Percentiles rank a stretch among this genome's conserved stretches.
Evolutionary conservation across 2,888 invertebrate species (phyloP).

Genomic region (Hanleya hanleyi): DNA sequence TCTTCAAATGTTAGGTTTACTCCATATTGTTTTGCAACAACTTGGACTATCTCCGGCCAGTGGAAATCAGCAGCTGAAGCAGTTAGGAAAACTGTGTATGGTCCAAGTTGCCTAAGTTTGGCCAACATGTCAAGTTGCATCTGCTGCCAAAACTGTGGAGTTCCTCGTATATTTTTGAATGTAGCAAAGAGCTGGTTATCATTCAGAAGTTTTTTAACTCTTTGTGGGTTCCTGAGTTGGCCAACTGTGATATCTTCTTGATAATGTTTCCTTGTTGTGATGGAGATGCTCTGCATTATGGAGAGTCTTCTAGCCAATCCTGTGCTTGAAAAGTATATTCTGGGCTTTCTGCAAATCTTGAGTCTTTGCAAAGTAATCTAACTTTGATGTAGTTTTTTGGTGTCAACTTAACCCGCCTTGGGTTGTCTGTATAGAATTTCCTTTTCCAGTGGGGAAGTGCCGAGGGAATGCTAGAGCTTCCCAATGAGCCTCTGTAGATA

Average conservation of each 20-base stretch:
- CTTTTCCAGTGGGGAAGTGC: no score
- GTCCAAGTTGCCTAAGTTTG: slow-evolving; percentile 32
- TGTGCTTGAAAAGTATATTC: no score
- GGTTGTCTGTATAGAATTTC: no score
- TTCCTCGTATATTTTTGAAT: slow-evolving; percentile 26
- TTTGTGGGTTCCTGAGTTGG: no score
- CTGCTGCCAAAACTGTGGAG: slow-evolving; percentile 32
- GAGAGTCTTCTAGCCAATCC: background rate
- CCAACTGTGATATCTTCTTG: no score
- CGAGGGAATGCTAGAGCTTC: background rate
- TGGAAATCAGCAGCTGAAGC: slow-evolving; percentile 38
- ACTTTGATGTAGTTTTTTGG: background rate
- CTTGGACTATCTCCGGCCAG: slow-evolving; percentile 30
- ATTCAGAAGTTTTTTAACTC: background rate
- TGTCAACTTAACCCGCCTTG: background rate
- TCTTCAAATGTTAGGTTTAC: background rate
- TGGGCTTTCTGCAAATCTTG: no score
- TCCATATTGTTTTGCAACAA: slow-evolving; percentile 21
- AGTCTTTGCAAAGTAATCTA: background rate
- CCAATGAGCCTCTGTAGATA: background rate
- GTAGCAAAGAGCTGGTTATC: slow-evolving; percentile 10
- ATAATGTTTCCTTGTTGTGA: no score
- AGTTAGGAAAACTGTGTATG: slow-evolving; percentile 38
- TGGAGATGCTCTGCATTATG: no score
- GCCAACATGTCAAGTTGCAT: slow-evolving; percentile 34